Evolutionary conservation across 2,888 invertebrate species (phyloP).

Genomic region (Sphinx pinastri): DNA sequence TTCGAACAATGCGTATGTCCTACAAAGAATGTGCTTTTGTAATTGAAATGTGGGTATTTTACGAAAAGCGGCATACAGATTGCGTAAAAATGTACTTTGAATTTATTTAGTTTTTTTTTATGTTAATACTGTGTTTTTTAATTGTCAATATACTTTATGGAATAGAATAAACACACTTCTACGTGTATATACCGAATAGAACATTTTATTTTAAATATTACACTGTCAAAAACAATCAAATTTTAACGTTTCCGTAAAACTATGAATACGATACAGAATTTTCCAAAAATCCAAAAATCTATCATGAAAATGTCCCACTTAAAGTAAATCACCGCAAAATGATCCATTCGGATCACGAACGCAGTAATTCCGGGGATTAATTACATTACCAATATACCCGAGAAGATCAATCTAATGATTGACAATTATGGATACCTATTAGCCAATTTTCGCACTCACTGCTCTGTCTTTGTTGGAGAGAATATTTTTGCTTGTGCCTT

Average conservation of each 20-base stretch:
- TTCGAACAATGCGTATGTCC: constrained; percentile 9
- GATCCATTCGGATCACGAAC: constrained; percentile 41
- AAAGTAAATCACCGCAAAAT: constrained; percentile 30
- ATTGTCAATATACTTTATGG: too few relatives aligned
- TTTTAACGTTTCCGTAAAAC: too few relatives aligned
- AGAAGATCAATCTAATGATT: constrained; percentile 45
- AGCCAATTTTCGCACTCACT: constrained; percentile 12
- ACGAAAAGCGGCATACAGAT: not conserved
- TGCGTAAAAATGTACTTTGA: not conserved
- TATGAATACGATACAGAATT: too few relatives aligned
- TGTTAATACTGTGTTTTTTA: too few relatives aligned
- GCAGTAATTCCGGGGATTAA: constrained; percentile 38
- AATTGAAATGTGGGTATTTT: constrained; percentile 7
- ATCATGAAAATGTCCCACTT: not conserved
- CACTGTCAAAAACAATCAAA: too few relatives aligned
- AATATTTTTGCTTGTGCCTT: not conserved
- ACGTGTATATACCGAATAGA: too few relatives aligned
- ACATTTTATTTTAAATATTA: too few relatives aligned
- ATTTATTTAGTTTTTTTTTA: not conserved
- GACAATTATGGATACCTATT: constrained; percentile 33
- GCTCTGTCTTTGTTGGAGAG: not conserved
- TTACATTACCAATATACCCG: constrained; percentile 44
- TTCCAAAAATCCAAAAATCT: not conserved
- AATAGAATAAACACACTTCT: too few relatives aligned
- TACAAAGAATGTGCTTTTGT: constrained; percentile 16